Evolutionary conservation across 2,888 invertebrate species (phyloP).

Genomic region (Serripes groenlandicus): DNA sequence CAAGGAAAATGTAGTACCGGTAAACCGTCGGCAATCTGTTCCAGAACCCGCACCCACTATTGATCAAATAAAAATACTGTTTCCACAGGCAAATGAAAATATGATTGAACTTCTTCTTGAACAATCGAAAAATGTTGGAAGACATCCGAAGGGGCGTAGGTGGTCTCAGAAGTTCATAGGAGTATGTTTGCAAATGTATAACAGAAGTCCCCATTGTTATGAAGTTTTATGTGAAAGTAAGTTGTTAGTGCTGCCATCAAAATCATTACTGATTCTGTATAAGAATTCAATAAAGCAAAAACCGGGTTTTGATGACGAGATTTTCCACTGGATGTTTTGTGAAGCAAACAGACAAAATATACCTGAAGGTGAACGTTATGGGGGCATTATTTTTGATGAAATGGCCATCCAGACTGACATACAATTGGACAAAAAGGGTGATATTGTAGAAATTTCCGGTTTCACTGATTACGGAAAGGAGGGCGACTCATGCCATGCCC

Average conservation of each 20-base stretch:
- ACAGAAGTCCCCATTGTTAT: conserved; percentile 32
- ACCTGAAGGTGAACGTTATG: conserved; percentile 24
- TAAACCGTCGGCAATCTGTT: no score
- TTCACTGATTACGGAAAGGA: conserved; percentile 49
- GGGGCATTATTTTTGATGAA: conserved; percentile 50
- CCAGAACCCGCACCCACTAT: background rate
- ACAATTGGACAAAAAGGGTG: conserved; percentile 54
- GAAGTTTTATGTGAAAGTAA: conserved; percentile 29
- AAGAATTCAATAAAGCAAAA: conserved; percentile 32
- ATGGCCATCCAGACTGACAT: conserved; percentile 55
- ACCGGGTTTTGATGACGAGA: conserved; percentile 39
- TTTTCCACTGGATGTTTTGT: background rate
- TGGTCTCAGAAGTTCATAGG: conserved; percentile 26
- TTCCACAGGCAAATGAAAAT: conserved; percentile 31
- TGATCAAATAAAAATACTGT: conserved; percentile 16
- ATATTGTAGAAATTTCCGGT: conserved; percentile 54
- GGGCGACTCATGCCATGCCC: conserved; percentile 32
- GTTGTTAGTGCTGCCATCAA: conserved; percentile 29
- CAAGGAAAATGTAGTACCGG: background rate
- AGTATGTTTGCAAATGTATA: conserved; percentile 35
- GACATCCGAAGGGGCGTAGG: conserved; percentile 41
- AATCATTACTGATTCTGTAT: conserved; percentile 18
- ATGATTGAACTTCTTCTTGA: conserved; percentile 44
- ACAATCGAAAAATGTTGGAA: conserved; percentile 35
- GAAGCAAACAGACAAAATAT: conserved; percentile 35